phyloP scores from a whole-genome alignment of 2,113 vertebrate genomes.

The Gambusia holbrooki region DNA sequence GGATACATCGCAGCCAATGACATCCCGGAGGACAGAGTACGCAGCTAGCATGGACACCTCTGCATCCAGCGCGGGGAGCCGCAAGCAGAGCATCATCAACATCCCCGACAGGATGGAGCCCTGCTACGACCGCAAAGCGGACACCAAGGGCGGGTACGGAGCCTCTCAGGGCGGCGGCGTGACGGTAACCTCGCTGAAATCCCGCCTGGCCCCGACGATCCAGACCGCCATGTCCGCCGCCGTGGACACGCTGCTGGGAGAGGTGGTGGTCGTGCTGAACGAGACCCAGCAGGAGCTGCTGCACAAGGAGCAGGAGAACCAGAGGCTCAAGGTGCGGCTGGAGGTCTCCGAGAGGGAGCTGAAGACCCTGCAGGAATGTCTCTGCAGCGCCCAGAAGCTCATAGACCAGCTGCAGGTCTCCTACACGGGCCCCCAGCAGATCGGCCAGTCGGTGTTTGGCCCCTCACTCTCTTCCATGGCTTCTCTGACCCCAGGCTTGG shows the following conservation, averaged over 20 bases:
- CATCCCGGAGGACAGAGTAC: conserved; percentile 67
- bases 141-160: conserved; percentile 60
- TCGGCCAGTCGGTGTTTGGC: conserved; percentile 71
- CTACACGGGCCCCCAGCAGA: conserved; percentile 57
- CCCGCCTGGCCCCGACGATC: conserved; percentile 80
- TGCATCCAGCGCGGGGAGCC: conserved; percentile 55
- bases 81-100: conserved; percentile 74
- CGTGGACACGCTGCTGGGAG: conserved; percentile 80
- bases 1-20: conserved; percentile 48
- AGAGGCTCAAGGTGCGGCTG: conserved; percentile 79
- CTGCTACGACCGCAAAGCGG: conserved; percentile 70
- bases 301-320: conserved; percentile 81
- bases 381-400: conserved; percentile 82
- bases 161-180: conserved; percentile 64
- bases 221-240: conserved; percentile 81
- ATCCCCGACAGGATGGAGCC: conserved; percentile 60
- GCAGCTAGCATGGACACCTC: conserved; percentile 65
- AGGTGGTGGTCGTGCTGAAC: conserved; percentile 79
- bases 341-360: conserved; percentile 82
- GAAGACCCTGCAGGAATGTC: conserved; percentile 80
- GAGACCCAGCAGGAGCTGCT: conserved; percentile 80
- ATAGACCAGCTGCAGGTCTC: conserved; percentile 83
- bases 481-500: conserved; percentile 60
- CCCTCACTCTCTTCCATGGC: conserved; percentile 65
- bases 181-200: conserved; percentile 78